Evolutionary conservation across 2,113 vertebrate species (phyloP), one percentile per base, ranked within the genome.

Genomic region (Catharus minimus): DNA sequence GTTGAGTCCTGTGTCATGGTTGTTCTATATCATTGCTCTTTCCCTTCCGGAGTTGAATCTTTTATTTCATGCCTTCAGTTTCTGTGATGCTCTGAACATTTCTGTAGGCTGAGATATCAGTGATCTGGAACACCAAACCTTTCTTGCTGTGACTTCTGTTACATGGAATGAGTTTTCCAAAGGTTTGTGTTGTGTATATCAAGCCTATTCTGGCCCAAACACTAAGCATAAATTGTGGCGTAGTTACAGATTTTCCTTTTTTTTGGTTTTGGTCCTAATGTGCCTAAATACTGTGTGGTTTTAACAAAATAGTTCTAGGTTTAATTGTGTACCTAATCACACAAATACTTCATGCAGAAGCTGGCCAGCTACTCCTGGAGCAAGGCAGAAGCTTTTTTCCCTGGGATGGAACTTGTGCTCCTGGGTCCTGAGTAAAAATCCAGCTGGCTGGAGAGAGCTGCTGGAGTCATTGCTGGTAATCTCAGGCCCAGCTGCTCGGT

Each of bases 401-500:
- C 33, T 46, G 47, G 33, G 50, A 50, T 81, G 43, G 65, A 84
- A 58, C 6, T 79, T 75, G 26, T 68, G 50, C 81, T 90, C 75
- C 61, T 95, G 65, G 38, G 65, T 61, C 9, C 81, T 20, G 5
- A 56, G 46, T 73, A 50, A 69, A 79, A 78, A 85, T 87, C 92
- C 92, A 94, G 74, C 78, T 95, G 93, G 77, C 79, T 79, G 64
- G 32, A 60, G 90, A 73, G 58, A 78, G 85, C 64, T 43, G 49
- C 56, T 89, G 86, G 62, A 92, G 43, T 73, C 82, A 73, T 85
- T 95, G 58, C 89, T 92, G 74, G 6, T 93, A 58, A 58, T 94
- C 74, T 89, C 47, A 36, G 67, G 20, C 52, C 43, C 93, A 96
- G 84, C 90, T 95, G 93, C 61, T 93, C 50, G 38, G 62, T 89